phyloP scores from a whole-genome alignment of 2,113 vertebrate genomes.

The Probosciger aterrimus region DNA sequence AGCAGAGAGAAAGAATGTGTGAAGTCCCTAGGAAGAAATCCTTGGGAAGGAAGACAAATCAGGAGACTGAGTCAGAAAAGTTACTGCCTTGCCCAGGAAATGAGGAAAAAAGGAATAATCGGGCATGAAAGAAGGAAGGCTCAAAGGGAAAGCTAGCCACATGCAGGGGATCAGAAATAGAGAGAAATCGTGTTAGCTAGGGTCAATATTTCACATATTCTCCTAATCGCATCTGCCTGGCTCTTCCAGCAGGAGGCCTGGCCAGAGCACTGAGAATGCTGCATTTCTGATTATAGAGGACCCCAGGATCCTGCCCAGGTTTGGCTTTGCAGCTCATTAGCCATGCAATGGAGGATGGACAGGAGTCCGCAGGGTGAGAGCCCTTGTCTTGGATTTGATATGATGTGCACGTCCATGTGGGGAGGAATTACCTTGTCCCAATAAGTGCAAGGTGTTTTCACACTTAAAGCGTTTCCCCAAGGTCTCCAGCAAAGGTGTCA shows the following conservation, averaged over 20 bases:
- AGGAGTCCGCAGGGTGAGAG: background rate
- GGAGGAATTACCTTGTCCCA: background rate
- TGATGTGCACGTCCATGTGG: fast-evolving
- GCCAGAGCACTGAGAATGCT: background rate
- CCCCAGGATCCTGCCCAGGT: background rate
- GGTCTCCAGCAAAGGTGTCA: background rate
- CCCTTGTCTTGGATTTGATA: background rate
- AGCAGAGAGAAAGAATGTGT: fast-evolving
- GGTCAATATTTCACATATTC: background rate
- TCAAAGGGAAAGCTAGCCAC: background rate
- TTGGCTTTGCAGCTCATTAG: background rate
- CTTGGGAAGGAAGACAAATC: background rate
- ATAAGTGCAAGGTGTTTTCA: background rate
- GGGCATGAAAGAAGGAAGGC: background rate
- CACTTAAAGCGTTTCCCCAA: background rate
- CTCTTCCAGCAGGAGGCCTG: background rate
- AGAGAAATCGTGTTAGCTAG: background rate
- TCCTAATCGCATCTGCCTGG: background rate
- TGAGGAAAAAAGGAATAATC: fast-evolving
- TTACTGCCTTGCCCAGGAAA: background rate
- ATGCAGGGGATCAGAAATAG: background rate
- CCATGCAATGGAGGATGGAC: background rate
- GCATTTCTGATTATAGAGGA: background rate
- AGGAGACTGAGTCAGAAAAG: background rate
- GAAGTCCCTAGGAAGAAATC: background rate